Conservation (phyloP, 2,113 vertebrate genomes). For the Chaenogobius annularis region DNA sequence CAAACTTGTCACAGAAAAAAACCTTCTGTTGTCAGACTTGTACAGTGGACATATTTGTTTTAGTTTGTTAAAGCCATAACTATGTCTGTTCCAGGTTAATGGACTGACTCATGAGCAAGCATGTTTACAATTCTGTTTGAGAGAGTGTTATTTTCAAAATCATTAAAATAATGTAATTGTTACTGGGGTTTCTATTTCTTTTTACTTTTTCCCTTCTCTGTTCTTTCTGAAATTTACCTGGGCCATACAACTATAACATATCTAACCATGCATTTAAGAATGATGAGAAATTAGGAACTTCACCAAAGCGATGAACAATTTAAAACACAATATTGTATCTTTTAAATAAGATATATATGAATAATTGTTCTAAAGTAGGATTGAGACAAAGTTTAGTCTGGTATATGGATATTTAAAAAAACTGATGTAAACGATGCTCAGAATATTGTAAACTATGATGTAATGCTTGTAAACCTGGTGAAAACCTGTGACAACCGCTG, state of each 20-base stretch:
- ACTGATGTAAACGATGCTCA: too few species aligned
- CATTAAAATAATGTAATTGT: constrained; percentile 88
- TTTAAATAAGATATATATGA: too few species aligned
- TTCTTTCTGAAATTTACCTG: too few species aligned
- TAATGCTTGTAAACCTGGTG: background rate
- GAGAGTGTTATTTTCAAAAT: constrained; percentile 86
- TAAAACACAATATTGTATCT: too few species aligned
- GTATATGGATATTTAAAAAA: too few species aligned
- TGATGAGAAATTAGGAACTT: too few species aligned
- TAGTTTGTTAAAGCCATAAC: constrained; percentile 65
- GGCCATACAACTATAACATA: too few species aligned
- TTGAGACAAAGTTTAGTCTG: too few species aligned
- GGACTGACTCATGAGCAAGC: constrained; percentile 77
- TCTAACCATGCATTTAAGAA: too few species aligned
- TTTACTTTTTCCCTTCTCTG: too few species aligned
- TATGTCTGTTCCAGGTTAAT: constrained; percentile 80
- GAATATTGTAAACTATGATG: background rate
- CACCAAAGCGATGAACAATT: too few species aligned
- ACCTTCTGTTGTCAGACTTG: constrained; percentile 20
- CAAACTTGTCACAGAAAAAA: constrained; percentile 44
- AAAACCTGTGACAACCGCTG: background rate
- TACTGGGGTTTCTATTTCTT: constrained; percentile 45
- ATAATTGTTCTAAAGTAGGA: too few species aligned
- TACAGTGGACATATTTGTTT: constrained; percentile 46
- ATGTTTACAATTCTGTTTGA: constrained; percentile 88